A percentile compares a stretch with the other conserved stretches of the same genome.
These are phyloP conservation scores for Dione vanillae DNA, from an alignment of 2,888 invertebrate genomes.

Conservation along the genomic window DNA sequence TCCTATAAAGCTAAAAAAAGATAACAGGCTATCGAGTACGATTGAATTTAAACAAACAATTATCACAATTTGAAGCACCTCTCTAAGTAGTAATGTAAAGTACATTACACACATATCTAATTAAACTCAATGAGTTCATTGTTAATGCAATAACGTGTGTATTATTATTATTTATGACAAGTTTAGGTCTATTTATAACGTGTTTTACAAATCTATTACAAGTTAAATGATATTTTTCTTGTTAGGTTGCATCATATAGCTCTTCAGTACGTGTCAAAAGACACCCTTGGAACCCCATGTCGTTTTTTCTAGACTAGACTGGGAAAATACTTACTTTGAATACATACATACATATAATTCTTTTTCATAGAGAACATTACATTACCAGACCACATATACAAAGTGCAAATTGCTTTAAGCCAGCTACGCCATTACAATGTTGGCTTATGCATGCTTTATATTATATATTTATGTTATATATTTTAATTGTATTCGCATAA, in stretches of 20 bases:
- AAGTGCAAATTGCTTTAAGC: not conserved
- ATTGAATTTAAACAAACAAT: not conserved
- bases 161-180: not conserved
- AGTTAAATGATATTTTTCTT: no score
- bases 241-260: no score
- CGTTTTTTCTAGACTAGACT: no score
- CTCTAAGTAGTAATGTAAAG: not conserved
- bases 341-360: no score
- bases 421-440: not conserved
- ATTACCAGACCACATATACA: not conserved
- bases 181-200: no score
- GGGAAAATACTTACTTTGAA: no score
- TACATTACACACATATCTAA: not conserved
- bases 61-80: slow-evolving; percentile 2
- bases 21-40: not conserved
- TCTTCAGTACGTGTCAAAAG: no score
- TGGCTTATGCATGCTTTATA: no score
- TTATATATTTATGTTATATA: not conserved
- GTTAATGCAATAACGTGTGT: not conserved
- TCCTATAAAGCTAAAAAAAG: not conserved
- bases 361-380: not conserved
- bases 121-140: slow-evolving; percentile 9
- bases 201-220: no score
- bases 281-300: no score
- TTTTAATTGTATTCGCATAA: not conserved